phyloP scores from a whole-genome alignment of 2,797 vertebrate genomes.

The Acanthurus tractus region DNA sequence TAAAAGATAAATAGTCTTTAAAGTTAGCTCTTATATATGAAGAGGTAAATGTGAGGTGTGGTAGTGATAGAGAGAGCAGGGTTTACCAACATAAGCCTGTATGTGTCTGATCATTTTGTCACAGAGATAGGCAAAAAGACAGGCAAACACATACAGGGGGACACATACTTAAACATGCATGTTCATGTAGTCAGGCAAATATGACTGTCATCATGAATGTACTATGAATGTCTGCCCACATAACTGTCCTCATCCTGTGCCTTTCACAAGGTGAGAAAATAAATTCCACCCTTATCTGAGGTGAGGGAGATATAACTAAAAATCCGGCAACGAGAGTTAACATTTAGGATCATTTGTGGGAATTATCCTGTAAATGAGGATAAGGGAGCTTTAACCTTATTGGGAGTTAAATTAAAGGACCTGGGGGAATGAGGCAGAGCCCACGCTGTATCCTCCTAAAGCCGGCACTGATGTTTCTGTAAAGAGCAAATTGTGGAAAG shows the following conservation, averaged over 20 bases:
- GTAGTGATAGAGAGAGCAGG: not conserved
- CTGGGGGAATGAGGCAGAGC: constrained; percentile 38
- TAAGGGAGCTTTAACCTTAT: constrained; percentile 25
- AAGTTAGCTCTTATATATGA: constrained; percentile 21
- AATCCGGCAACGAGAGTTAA: constrained; percentile 34
- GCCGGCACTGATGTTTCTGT: constrained; percentile 17
- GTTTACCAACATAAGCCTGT: not conserved
- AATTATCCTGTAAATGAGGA: constrained; percentile 55
- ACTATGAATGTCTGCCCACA: not conserved
- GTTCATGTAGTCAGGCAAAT: constrained; percentile 11
- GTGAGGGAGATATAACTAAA: constrained; percentile 43
- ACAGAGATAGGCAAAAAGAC: not conserved
- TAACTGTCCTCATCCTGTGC: not conserved
- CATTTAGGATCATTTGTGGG: constrained; percentile 45
- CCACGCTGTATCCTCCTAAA: constrained; percentile 31
- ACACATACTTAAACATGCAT: not conserved
- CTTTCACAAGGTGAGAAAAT: constrained; percentile 22
- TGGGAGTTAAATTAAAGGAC: constrained; percentile 51
- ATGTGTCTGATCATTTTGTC: not conserved
- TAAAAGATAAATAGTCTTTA: constrained; percentile 16
- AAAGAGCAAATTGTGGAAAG: constrained; percentile 36
- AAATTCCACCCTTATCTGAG: constrained; percentile 23
- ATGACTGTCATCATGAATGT: not conserved
- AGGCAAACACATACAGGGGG: not conserved
- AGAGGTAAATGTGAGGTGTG: constrained; percentile 1